Conservation (phyloP, 2,797 vertebrate species). For the Apodemus agrarius region DNA sequence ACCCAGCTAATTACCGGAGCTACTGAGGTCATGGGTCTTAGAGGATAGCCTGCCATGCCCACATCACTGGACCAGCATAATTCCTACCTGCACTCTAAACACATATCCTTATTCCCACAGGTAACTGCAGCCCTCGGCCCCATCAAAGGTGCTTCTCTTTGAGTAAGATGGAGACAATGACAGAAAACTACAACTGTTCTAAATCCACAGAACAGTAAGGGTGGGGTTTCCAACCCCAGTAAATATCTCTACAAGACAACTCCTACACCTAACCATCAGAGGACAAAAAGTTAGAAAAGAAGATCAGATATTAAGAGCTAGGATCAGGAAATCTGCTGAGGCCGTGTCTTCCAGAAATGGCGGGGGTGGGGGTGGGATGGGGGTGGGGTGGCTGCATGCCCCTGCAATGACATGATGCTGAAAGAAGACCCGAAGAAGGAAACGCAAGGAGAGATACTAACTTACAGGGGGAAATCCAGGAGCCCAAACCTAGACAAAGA, state of each 20-base stretch:
- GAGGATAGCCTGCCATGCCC: not conserved
- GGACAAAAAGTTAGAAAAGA: not conserved
- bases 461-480: not conserved
- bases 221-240: not conserved
- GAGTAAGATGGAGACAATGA: not conserved
- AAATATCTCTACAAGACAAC: not conserved
- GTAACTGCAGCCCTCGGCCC: not conserved
- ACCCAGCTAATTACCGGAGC: not conserved
- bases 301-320: not conserved
- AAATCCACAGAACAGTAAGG: not conserved
- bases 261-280: not conserved
- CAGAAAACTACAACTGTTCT: not conserved
- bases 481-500: not conserved
- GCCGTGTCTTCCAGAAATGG: not conserved
- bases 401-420: rapidly evolving
- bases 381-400: not conserved
- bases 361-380: not conserved
- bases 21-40: not conserved
- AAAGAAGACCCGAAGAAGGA: not conserved
- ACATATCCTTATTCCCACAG: not conserved
- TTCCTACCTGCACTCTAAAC: not conserved
- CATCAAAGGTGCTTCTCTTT: not conserved
- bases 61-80: not conserved
- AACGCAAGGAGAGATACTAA: not conserved
- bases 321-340: not conserved